Percentiles rank a stretch among this genome's conserved stretches.
Evolutionary conservation across 92 coral and sea anemone genomes (phyloP).

Genomic region (Palythoa grandis): DNA sequence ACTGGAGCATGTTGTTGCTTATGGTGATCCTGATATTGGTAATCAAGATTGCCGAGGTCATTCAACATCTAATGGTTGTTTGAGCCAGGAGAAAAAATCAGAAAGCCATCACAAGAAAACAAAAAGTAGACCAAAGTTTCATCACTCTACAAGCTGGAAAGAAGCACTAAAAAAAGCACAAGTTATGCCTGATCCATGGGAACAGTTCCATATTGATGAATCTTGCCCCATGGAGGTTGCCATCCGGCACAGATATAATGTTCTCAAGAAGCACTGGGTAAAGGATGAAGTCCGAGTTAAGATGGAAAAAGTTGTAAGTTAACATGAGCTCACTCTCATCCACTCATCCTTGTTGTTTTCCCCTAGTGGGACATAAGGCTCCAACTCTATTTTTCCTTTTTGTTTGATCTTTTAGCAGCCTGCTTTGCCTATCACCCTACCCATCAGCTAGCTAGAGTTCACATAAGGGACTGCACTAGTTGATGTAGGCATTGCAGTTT

Average conservation of each 20-base stretch:
- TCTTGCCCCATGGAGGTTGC: constrained; percentile 90
- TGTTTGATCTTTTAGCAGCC: no score
- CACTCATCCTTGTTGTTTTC: not conserved
- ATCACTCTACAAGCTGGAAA: constrained; percentile 83
- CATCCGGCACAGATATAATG: constrained; percentile 90
- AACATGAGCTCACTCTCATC: not conserved
- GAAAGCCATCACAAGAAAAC: constrained; percentile 21
- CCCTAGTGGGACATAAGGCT: no score
- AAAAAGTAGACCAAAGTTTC: constrained; percentile 51
- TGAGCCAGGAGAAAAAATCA: not conserved
- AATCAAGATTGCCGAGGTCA: not conserved
- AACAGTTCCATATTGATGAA: constrained; percentile 88
- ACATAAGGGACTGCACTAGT: no score
- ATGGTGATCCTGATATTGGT: not conserved
- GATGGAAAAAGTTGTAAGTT: constrained; percentile 88
- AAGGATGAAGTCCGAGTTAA: constrained; percentile 92
- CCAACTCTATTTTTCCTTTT: no score
- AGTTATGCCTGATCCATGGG: constrained; percentile 96
- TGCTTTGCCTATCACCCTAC: no score
- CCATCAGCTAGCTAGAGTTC: no score
- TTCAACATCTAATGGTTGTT: not conserved
- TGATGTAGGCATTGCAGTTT: no score
- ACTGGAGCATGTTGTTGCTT: not conserved
- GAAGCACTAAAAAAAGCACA: constrained; percentile 80
- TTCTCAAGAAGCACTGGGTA: constrained; percentile 91